Percentiles rank a stretch among this genome's conserved stretches.
Conservation (phyloP, 2,113 vertebrate species). For the Sylvia atricapilla region DNA sequence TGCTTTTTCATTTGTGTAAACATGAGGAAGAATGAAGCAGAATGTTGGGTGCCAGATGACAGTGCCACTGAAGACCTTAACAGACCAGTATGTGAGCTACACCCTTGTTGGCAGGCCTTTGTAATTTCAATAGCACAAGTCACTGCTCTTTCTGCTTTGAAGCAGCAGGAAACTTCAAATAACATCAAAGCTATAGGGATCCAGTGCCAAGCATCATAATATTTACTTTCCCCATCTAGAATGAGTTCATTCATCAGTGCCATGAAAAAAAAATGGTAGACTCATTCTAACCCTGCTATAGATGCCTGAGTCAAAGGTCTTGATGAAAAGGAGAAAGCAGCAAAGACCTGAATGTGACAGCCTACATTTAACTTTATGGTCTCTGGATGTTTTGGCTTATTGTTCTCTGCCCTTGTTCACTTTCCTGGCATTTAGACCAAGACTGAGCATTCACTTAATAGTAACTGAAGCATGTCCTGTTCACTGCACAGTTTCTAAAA, state of each 20-base stretch:
- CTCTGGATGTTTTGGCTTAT: not conserved
- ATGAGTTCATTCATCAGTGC: not conserved
- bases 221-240: conserved; percentile 26
- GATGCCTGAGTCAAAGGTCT: conserved; percentile 21
- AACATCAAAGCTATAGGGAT: not conserved
- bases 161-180: conserved; percentile 23
- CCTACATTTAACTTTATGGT: not conserved
- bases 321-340: not conserved
- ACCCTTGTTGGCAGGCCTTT: not conserved
- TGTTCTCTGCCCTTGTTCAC: not conserved
- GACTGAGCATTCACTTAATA: not conserved
- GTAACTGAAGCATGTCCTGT: not conserved
- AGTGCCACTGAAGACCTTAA: not conserved
- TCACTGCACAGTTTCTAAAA: not conserved
- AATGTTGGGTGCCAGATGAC: not conserved
- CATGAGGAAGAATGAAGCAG: not conserved
- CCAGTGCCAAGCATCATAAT: conserved; percentile 16
- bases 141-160: conserved; percentile 6
- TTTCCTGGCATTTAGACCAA: not conserved
- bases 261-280: not conserved
- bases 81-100: not conserved
- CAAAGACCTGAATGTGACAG: not conserved
- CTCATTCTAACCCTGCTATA: not conserved
- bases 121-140: not conserved
- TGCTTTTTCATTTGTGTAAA: not conserved